phyloP scores from a whole-genome alignment of 2,888 invertebrate genomes.

The Drosophila anceps region DNA sequence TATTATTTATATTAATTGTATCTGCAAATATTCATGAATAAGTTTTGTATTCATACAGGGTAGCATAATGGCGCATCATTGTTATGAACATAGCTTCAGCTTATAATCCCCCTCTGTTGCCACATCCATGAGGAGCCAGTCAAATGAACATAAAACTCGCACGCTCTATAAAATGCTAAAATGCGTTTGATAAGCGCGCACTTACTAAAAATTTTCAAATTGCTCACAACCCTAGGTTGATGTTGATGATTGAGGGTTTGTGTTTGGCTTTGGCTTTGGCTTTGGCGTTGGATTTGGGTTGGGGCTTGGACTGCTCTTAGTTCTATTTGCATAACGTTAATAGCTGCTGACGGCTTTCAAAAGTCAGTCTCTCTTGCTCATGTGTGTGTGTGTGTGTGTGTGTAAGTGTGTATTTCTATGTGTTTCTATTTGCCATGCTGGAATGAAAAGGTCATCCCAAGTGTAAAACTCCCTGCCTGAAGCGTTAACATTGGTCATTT shows the following conservation, averaged over 20 bases:
- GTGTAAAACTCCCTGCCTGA: conserved; percentile 59
- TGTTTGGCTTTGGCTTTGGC: neutral
- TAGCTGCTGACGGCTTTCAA: conserved; percentile 45
- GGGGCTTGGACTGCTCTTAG: conserved; percentile 9
- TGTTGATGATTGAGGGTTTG: neutral
- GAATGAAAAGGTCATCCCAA: conserved; percentile 49
- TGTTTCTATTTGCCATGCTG: neutral
- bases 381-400: conserved; percentile 6
- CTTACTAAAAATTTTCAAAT: conserved; percentile 52
- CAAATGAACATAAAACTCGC: conserved; percentile 65
- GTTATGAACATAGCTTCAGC: neutral
- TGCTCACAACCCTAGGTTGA: conserved; percentile 23
- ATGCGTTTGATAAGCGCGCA: conserved; percentile 58
- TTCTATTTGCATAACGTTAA: conserved; percentile 59
- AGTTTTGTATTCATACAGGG: neutral
- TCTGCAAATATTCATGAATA: neutral
- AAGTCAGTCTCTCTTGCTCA: conserved; percentile 50
- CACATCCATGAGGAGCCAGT: conserved; percentile 22
- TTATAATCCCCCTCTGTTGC: neutral
- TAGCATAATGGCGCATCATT: conserved; percentile 14
- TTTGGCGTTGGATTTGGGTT: neutral
- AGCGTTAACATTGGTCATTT: conserved; percentile 56
- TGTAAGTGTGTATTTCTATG: conserved; percentile 31
- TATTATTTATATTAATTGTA: too few species aligned
- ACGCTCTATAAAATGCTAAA: conserved; percentile 71